Percentiles rank a stretch among this genome's conserved stretches.
Evolutionary conservation across 1,140 invertebrate species (phyloP).

Genomic region (Aphelenchoides fujianensis): DNA sequence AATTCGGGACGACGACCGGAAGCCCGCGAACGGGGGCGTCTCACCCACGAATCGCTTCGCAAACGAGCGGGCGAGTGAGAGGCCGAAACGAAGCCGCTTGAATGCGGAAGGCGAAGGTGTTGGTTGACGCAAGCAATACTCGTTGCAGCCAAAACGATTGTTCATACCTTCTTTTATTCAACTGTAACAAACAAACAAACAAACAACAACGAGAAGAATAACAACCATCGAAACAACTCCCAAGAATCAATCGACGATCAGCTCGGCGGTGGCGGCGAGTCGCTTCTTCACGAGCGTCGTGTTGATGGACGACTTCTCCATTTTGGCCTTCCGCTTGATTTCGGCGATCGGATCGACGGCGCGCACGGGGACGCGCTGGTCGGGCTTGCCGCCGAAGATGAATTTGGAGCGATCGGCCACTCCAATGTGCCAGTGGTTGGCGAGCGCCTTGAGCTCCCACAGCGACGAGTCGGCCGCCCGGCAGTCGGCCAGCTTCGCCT

Average conservation of each 20-base stretch:
- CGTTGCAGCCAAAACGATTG: neutral
- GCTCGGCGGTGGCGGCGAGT: neutral
- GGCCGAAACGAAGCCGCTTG: too few relatives aligned
- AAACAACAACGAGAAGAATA: neutral
- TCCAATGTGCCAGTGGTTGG: slow-evolving; percentile 9
- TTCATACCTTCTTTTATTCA: neutral
- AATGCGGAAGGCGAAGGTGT: too few relatives aligned
- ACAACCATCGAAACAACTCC: too few relatives aligned
- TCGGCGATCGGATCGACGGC: neutral
- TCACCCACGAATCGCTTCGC: too few relatives aligned
- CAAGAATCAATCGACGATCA: slow-evolving; percentile 17
- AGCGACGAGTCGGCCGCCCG: slow-evolving; percentile 15
- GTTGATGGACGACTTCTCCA: slow-evolving; percentile 1
- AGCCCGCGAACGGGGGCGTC: too few relatives aligned
- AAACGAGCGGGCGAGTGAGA: too few relatives aligned
- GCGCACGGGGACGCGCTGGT: slow-evolving; percentile 1
- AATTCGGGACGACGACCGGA: too few relatives aligned
- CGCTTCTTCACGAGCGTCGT: neutral
- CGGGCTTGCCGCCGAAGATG: slow-evolving; percentile 10
- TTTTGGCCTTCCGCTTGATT: neutral
- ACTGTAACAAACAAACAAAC: too few relatives aligned
- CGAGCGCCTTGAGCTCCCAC: slow-evolving; percentile 13
- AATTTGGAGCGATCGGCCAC: slow-evolving; percentile 15
- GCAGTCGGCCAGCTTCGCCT: neutral
- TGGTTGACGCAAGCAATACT: too few relatives aligned